Evolutionary conservation across 1,140 invertebrate genomes (phyloP), one percentile per base, ranked within the genome.

Genomic region (Bursaphelenchus mucronatus): DNA sequence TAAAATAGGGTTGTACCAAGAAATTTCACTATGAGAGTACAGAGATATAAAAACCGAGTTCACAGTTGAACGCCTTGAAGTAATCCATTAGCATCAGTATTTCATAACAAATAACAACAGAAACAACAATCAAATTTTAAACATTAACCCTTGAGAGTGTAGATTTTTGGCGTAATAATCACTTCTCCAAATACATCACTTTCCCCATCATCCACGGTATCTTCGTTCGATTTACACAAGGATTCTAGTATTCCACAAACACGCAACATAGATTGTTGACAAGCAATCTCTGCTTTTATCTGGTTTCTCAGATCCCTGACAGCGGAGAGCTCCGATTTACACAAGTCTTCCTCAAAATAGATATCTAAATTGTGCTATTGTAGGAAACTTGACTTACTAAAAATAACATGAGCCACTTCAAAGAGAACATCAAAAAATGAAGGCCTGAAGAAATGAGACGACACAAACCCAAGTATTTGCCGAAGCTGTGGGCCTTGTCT

Each of bases 371-470:
- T n/a, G 39, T 8, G 15, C 43, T 9, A 59, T 7, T 30, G n/a
- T n/a, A 3, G 6, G 4, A 17, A 45, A 44, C 46, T 11, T 9
- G 1, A 57, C 67, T 54, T 39, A 69, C 69, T 58, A 17, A 69
- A 57, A 30, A 69, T 41, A 11, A 57, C 62, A 41, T 75, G 30
- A 13, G 64, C 19, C 40, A 73, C 71, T 40, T 73, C 71, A 50
- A 57, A 76, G 30, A 73, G 75, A 49, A 71, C 58, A 62, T 70
- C 56, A 52, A 73, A 73, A 49, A 62, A 73, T 19, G 54, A 50
- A 21, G 56, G 30, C 13, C 61, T 58, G 51, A 74, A 76, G 13
- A 73, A 21, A 58, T 73, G 63, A 7, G 19, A 30, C 9, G 17
- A 13, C 39, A 73, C 47, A 59, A 73, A 73, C 21, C 43, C 10